Conservation (phyloP, 2,113 vertebrate species). For the Hystrix brachyura region DNA sequence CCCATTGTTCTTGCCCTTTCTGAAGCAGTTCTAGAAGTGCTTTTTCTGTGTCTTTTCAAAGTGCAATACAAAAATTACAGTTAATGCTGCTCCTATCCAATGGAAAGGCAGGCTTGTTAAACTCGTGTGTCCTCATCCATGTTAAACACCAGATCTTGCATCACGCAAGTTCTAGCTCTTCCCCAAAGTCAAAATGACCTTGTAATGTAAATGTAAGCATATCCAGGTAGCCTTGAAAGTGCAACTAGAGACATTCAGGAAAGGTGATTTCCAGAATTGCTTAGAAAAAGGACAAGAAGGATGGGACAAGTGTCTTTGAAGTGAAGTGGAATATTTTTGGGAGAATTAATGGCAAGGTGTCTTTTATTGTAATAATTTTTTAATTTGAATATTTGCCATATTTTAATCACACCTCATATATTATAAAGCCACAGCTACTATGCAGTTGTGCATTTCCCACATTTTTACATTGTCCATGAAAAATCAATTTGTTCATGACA, state of each 20-base stretch:
- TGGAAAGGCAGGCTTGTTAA: not conserved
- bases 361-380: not conserved
- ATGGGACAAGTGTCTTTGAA: not conserved
- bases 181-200: not conserved
- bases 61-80: not conserved
- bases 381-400: not conserved
- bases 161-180: not conserved
- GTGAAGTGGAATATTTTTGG: not conserved
- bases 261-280: not conserved
- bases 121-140: too few species aligned
- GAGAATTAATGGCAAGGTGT: not conserved
- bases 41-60: not conserved
- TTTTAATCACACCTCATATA: not conserved
- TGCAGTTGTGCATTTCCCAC: not conserved
- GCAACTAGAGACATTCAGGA: not conserved
- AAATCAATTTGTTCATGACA: not conserved
- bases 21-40: not conserved
- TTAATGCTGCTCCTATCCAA: not conserved
- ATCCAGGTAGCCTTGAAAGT: not conserved
- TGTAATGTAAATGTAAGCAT: not conserved
- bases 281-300: not conserved
- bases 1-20: not conserved
- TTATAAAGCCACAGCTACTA: not conserved
- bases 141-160: not conserved
- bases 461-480: not conserved